Conservation (phyloP, 2,113 vertebrate genomes). For the Platysteira castanea region DNA sequence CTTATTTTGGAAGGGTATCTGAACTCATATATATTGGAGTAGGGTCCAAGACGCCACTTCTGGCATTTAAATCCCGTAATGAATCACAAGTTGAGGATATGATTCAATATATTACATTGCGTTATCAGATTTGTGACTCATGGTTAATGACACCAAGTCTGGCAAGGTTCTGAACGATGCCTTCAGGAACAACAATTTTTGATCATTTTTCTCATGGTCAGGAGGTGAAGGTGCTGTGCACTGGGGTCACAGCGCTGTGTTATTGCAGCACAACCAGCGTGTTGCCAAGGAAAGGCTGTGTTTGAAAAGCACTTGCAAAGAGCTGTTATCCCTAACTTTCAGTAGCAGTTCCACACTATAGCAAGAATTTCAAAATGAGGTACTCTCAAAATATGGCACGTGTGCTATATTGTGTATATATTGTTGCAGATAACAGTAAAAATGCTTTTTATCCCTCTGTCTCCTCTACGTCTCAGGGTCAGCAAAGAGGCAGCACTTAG, state of each 20-base stretch:
- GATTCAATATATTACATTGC: slow-evolving; percentile 26
- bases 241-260: not conserved
- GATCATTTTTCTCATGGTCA: not conserved
- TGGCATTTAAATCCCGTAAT: not conserved
- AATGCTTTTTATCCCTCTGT: not conserved
- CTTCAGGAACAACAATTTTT: not conserved
- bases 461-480: not conserved
- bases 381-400: not conserved
- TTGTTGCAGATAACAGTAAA: not conserved
- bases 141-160: not conserved
- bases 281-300: not conserved
- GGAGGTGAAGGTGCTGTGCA: not conserved
- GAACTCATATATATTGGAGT: not conserved
- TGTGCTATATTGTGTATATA: not conserved
- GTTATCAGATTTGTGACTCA: slow-evolving; percentile 34
- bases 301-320: not conserved
- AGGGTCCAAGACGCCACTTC: not conserved
- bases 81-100: slow-evolving; percentile 28
- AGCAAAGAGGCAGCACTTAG: not conserved
- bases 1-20: slow-evolving; percentile 40
- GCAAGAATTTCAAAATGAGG: not conserved
- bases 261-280: accelerated
- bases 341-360: not conserved
- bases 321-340: not conserved
- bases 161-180: not conserved